These are phyloP conservation scores for Todus mexicanus DNA, from an alignment of 2,797 vertebrate genomes.

Conservation along the genomic window DNA sequence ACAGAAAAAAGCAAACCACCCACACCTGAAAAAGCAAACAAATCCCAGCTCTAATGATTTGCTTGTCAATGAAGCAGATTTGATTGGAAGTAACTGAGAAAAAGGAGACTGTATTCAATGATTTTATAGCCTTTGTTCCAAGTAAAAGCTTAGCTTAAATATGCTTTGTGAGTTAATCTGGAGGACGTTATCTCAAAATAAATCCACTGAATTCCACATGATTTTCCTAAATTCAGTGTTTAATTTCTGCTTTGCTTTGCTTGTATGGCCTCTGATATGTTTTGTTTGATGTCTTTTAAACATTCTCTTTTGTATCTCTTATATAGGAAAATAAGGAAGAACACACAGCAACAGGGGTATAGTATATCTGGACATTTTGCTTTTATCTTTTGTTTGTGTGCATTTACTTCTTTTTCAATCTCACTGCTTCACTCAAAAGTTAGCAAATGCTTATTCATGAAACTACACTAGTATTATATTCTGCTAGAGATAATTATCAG, in stretches of 20 bases:
- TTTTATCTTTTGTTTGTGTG: neutral
- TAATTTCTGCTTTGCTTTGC: neutral
- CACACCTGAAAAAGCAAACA: neutral
- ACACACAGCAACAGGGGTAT: constrained; percentile 29
- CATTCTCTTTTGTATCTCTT: neutral
- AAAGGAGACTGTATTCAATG: neutral
- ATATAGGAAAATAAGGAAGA: constrained; percentile 35
- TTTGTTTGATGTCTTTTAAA: neutral
- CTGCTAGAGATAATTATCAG: neutral
- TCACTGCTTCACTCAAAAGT: neutral
- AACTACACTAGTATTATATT: neutral
- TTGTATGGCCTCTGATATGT: neutral
- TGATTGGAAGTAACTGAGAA: neutral
- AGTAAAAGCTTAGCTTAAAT: neutral
- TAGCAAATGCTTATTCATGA: neutral
- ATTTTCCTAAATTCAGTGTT: neutral
- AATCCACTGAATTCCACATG: neutral
- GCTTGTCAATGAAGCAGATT: neutral
- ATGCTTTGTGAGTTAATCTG: neutral
- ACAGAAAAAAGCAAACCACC: neutral
- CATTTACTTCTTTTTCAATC: neutral
- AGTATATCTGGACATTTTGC: neutral
- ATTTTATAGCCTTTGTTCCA: neutral
- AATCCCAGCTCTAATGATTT: neutral
- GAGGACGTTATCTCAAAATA: neutral